phyloP scores from a whole-genome alignment of 2,113 vertebrate species.

The Talpa occidentalis region DNA sequence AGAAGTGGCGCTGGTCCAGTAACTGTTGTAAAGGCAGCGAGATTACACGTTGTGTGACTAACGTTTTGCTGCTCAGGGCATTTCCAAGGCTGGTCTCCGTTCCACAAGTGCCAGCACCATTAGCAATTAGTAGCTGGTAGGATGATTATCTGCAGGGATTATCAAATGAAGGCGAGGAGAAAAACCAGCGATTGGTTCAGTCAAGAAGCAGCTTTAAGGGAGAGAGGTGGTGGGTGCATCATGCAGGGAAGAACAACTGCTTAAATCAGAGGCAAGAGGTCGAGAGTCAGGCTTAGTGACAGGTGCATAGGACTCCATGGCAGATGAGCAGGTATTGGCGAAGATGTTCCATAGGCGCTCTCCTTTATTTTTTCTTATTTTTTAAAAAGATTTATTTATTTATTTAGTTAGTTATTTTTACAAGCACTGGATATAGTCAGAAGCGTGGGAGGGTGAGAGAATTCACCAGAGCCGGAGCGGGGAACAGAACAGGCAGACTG shows the following conservation, averaged over 20 bases:
- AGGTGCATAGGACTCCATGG: rapidly evolving
- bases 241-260: background rate
- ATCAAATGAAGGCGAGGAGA: background rate
- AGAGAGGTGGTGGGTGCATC: background rate
- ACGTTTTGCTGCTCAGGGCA: too few species aligned
- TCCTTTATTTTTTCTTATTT: background rate
- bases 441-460: too few species aligned
- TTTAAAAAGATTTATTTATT: too few species aligned
- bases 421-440: too few species aligned
- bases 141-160: background rate
- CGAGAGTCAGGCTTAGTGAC: background rate
- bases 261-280: background rate
- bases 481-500: too few species aligned
- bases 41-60: too few species aligned
- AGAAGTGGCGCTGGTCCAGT: too few species aligned
- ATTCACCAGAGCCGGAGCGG: too few species aligned
- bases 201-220: background rate
- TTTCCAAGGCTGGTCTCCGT: too few species aligned
- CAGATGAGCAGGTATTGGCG: background rate
- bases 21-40: too few species aligned
- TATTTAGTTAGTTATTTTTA: too few species aligned
- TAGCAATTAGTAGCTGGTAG: background rate
- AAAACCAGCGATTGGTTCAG: background rate
- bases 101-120: too few species aligned
- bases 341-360: background rate